A percentile compares a stretch with the other conserved stretches of the same genome.
Conservation (phyloP, 2,888 invertebrate species). For the Hemithea aestivaria region DNA sequence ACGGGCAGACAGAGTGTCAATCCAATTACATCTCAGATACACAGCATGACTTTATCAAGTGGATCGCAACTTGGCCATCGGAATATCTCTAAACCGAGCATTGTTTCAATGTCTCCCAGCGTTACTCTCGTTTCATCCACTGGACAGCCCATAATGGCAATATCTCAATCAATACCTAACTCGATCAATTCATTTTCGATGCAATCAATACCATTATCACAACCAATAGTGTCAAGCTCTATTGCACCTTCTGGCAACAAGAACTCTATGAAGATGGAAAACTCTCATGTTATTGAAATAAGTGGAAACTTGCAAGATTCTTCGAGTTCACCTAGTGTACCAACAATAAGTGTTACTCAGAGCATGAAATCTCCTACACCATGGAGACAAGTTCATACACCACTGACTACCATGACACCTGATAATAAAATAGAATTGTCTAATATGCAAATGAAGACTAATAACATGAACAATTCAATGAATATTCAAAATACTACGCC, state of each 20-base stretch:
- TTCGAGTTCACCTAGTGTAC: slow-evolving; percentile 52
- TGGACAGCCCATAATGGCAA: slow-evolving; percentile 73
- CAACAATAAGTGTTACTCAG: slow-evolving; percentile 71
- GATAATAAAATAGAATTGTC: slow-evolving; percentile 65
- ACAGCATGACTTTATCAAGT: slow-evolving; percentile 62
- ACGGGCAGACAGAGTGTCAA: slow-evolving; percentile 64
- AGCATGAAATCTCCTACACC: slow-evolving; percentile 70
- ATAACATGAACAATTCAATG: slow-evolving; percentile 48
- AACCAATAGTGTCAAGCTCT: slow-evolving; percentile 72
- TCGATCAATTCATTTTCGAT: slow-evolving; percentile 58
- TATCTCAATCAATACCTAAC: slow-evolving; percentile 67
- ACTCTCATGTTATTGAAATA: slow-evolving; percentile 70
- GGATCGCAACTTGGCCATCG: slow-evolving; percentile 59
- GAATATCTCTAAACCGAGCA: slow-evolving; percentile 54
- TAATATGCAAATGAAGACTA: slow-evolving; percentile 55
- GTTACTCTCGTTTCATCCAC: slow-evolving; percentile 69
- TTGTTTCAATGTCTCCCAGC: slow-evolving; percentile 65
- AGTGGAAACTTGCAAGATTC: slow-evolving; percentile 68
- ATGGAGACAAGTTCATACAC: slow-evolving; percentile 60
- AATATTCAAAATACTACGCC: slow-evolving; percentile 52
- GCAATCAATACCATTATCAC: slow-evolving; percentile 69
- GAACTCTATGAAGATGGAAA: slow-evolving; percentile 64
- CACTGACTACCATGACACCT: slow-evolving; percentile 35
- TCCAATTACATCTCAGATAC: slow-evolving; percentile 73
- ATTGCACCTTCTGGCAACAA: slow-evolving; percentile 63